Base-by-base conservation (phyloP, 2,888 invertebrate species). In the Terebella lapidaria region DNA sequence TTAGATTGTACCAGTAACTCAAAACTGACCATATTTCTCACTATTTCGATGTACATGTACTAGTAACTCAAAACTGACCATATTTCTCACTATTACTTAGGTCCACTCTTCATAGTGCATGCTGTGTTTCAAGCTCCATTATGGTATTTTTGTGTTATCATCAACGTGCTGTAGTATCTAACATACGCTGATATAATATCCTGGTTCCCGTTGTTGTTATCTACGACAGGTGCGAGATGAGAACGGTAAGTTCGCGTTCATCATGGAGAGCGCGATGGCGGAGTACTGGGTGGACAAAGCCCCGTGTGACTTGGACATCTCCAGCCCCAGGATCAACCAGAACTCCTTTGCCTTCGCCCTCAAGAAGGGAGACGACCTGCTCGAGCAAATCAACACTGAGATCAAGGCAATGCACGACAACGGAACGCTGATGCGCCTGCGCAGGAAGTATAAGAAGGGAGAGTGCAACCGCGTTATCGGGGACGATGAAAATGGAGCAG, bases 241-340 rank as follows among this genome's bases (percentile, higher is more conserved):
- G n/a, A 45, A 57, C 24, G 56, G 57, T 20, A 63, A 67, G 0
- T 71, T 68, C 49, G 74, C 71, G 35, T 66, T 74, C 26, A 68
- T 76, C 54, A 65, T 72, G 47, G 75, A 76, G 60, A 71, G 72
- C 0, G 56, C 67, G 3, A 70, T 70, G 64, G 72, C 73, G 0
- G 71, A 68, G 53, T 72, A 69, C 61, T 60, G 63, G 27, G 57
- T 67, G 0, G 64, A 67, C 30, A 67, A 68, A 45, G 47, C 57
- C 10, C 71, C 72, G 0, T 76, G 76, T 60, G 66, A 73, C 27
- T 62, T 75, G 5, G 72, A 69, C 35, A 67, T 70, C 62, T 66
- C 72, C 4, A 68, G 66, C 25, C 25, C 51, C 35, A 71, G 70
- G 25, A 22, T 18, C 56, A 65, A 5, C 59, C 62, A 20, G 58